A percentile compares a stretch with the other conserved stretches of the same genome.
Evolutionary conservation across 64 coral and sea anemone species (phyloP).

Genomic region (Porites australiensis): DNA sequence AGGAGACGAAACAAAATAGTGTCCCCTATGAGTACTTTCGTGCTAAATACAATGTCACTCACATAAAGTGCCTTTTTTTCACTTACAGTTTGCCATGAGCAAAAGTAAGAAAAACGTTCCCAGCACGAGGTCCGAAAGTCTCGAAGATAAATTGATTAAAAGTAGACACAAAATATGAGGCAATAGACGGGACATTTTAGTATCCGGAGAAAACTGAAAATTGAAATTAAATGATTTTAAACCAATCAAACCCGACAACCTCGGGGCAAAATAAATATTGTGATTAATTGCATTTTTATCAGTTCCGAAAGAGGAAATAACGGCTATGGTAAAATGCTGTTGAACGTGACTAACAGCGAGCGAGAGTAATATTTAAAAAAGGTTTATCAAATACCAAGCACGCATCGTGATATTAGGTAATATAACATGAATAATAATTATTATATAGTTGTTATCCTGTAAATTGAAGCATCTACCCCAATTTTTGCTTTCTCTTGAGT

Average conservation of each 20-base stretch:
- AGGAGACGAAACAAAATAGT: too few relatives aligned
- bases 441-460: too few relatives aligned
- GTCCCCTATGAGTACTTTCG: too few relatives aligned
- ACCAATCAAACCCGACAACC: constrained; percentile 10
- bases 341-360: neutral
- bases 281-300: neutral
- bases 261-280: neutral
- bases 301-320: neutral
- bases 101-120: too few relatives aligned
- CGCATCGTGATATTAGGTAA: neutral
- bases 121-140: neutral
- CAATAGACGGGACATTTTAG: neutral
- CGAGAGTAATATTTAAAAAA: neutral
- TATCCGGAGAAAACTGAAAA: neutral
- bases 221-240: neutral
- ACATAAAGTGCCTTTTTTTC: too few relatives aligned
- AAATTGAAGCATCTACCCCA: too few relatives aligned
- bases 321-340: neutral
- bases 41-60: too few relatives aligned
- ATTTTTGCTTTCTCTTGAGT: too few relatives aligned
- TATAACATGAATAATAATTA: neutral
- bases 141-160: neutral
- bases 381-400: neutral
- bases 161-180: neutral
- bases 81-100: too few relatives aligned